Evolutionary conservation across 2,888 invertebrate species (phyloP).

Genomic region (Azorinus chamasolen): DNA sequence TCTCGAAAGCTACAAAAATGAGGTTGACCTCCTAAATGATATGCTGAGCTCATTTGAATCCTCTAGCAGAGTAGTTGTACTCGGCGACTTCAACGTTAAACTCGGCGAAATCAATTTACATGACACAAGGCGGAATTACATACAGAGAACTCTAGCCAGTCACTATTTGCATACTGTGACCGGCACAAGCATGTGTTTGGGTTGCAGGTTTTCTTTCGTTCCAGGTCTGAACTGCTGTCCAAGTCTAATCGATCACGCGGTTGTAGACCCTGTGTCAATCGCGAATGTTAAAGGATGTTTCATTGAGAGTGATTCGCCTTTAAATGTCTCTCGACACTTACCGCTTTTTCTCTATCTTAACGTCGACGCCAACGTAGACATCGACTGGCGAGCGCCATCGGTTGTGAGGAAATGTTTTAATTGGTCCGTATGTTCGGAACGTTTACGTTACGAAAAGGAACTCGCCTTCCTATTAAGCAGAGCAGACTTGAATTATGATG

Average conservation of each 20-base stretch:
- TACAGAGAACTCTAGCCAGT: too few relatives aligned
- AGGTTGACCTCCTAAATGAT: neutral
- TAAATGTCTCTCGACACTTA: neutral
- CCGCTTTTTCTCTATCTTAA: neutral
- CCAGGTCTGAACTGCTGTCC: neutral
- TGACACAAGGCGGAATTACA: too few relatives aligned
- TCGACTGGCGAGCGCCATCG: neutral
- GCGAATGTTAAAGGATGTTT: neutral
- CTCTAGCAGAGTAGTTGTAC: neutral
- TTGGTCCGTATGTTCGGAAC: neutral
- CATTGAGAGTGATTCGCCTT: neutral
- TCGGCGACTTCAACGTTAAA: conserved; percentile 5
- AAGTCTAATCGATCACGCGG: neutral
- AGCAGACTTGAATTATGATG: neutral
- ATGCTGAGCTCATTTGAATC: neutral
- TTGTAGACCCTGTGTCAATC: neutral
- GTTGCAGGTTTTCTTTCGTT: neutral
- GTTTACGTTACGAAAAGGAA: neutral
- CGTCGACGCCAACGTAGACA: neutral
- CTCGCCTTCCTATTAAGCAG: neutral
- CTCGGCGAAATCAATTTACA: too few relatives aligned
- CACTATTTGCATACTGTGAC: conserved; percentile 1
- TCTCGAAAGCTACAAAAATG: neutral
- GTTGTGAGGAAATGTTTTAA: neutral
- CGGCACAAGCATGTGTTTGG: neutral